A percentile compares a stretch with the other conserved stretches of the same genome.
phyloP scores from a whole-genome alignment of 2,888 invertebrate genomes.

The Arrhopalites spinosus region DNA sequence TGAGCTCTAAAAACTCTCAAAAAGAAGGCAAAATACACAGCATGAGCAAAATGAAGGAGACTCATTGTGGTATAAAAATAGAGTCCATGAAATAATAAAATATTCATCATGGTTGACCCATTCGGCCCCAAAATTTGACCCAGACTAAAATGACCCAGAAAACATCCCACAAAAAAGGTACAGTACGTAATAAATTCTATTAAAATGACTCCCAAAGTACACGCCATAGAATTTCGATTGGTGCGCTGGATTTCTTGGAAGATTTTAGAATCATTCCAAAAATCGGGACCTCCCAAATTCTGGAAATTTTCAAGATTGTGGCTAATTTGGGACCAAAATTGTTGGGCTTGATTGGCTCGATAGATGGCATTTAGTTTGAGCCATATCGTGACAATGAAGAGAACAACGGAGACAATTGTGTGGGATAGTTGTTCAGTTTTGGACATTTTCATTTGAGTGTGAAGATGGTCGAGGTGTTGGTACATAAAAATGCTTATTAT shows the following conservation, averaged over 20 bases:
- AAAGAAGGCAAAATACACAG: background rate
- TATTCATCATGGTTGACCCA: background rate
- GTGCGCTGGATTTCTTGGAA: too few relatives aligned
- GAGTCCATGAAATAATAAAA: background rate
- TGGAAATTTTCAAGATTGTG: too few relatives aligned
- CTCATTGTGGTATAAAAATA: background rate
- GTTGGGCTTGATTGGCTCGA: too few relatives aligned
- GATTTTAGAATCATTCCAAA: too few relatives aligned
- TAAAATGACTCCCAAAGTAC: background rate
- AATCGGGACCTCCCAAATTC: too few relatives aligned
- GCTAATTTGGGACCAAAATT: too few relatives aligned
- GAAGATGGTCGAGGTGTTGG: background rate
- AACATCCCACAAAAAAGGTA: background rate
- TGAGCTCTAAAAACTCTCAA: background rate
- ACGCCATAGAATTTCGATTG: too few relatives aligned
- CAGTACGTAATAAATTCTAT: background rate
- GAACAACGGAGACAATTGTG: background rate
- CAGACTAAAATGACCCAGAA: background rate
- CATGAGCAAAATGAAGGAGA: background rate
- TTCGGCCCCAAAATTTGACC: background rate
- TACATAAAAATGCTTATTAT: background rate
- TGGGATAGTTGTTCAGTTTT: background rate
- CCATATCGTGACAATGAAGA: background rate
- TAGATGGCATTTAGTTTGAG: too few relatives aligned
- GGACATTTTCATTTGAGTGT: background rate